Evolutionary conservation across 64 coral and sea anemone genomes (phyloP).

Genomic region (Actinia equina): DNA sequence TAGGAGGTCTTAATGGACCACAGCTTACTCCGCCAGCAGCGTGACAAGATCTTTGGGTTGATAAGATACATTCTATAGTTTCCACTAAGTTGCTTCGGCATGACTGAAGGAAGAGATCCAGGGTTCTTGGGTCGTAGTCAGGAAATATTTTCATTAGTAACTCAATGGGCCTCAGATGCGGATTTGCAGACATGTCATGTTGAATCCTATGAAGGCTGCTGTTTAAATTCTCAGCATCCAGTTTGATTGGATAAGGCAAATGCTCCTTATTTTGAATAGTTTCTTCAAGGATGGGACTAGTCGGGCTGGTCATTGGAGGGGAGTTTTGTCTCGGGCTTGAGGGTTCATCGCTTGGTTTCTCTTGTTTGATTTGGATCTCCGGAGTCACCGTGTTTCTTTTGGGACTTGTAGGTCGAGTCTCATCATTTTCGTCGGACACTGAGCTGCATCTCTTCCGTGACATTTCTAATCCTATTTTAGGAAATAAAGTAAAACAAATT

Average conservation of each 20-base stretch:
- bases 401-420: conserved; percentile 1
- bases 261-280: neutral
- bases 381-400: conserved; percentile 41
- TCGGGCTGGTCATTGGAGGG: neutral
- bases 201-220: conserved; percentile 24
- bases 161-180: conserved; percentile 24
- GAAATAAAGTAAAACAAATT: neutral
- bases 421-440: conserved; percentile 25
- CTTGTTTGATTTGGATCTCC: conserved; percentile 38
- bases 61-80: conserved; percentile 46
- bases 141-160: conserved; percentile 54
- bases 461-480: neutral
- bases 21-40: neutral
- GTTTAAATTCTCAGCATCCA: neutral
- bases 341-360: neutral
- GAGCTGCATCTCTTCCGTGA: conserved; percentile 34
- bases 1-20: conserved; percentile 1
- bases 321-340: conserved; percentile 10
- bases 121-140: conserved; percentile 27
- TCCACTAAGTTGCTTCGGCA: conserved; percentile 50
- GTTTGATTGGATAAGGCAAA: conserved; percentile 17
- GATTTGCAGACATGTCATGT: neutral
- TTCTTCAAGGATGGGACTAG: neutral
- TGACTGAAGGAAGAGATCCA: conserved; percentile 50
- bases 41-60: conserved; percentile 21